Conservation (phyloP, 2,113 vertebrate genomes). For the Carassius auratus region DNA sequence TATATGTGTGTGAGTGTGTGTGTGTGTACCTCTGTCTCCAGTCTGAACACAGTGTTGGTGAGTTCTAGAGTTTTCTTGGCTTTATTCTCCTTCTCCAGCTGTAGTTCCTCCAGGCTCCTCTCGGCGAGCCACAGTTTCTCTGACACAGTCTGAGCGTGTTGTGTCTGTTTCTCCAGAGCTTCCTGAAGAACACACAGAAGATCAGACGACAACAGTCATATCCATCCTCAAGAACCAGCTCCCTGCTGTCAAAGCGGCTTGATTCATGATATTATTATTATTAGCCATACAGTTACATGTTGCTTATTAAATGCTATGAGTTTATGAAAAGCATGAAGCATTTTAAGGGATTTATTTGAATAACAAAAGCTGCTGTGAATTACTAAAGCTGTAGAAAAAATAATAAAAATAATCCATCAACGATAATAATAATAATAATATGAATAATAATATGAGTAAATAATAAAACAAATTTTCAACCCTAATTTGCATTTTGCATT, state of each 20-base stretch:
- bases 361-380: not conserved
- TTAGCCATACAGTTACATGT: too few relatives aligned
- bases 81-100: constrained; percentile 63
- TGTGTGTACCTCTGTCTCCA: constrained; percentile 73
- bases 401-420: not conserved
- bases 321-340: not conserved
- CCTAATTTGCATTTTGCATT: too few relatives aligned
- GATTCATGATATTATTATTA: not conserved
- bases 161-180: constrained; percentile 74
- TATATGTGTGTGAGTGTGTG: too few relatives aligned
- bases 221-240: not conserved
- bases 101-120: constrained; percentile 72
- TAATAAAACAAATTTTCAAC: too few relatives aligned
- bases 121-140: constrained; percentile 79
- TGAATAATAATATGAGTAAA: not conserved
- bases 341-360: not conserved
- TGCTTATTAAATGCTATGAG: too few relatives aligned
- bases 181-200: constrained; percentile 65
- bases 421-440: not conserved
- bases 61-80: constrained; percentile 70
- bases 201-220: not conserved
- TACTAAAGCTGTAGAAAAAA: constrained; percentile 58
- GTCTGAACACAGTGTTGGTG: constrained; percentile 60
- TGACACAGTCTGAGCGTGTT: constrained; percentile 63
- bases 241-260: not conserved